These are phyloP conservation scores for Lepisosteus oculatus DNA, from an alignment of 2,113 vertebrate species.

Conservation along the genomic window DNA sequence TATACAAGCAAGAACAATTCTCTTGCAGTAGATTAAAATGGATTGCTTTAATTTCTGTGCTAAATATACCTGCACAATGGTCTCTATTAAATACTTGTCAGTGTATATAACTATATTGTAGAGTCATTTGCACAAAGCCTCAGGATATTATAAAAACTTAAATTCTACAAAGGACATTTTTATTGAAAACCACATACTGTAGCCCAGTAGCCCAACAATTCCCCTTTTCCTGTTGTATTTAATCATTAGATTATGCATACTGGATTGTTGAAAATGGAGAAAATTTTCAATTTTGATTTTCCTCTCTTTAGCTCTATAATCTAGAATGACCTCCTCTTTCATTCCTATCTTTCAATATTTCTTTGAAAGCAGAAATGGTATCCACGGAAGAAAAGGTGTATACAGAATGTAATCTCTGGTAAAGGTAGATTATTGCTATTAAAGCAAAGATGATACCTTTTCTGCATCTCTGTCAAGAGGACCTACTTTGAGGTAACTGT, in stretches of 20 bases:
- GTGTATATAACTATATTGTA: no score
- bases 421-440: conserved; percentile 12
- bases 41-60: no score
- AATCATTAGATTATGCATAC: background rate
- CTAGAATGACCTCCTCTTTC: background rate
- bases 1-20: no score
- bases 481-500: conserved; percentile 41
- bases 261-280: background rate
- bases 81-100: no score
- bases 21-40: no score
- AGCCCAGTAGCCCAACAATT: background rate
- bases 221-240: background rate
- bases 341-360: background rate
- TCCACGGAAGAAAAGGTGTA: background rate
- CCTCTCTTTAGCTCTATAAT: conserved; percentile 1
- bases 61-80: no score
- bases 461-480: conserved; percentile 31
- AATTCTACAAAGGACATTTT: no score
- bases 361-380: background rate
- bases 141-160: no score
- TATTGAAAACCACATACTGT: background rate
- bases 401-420: background rate
- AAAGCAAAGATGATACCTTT: conserved; percentile 25
- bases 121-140: no score
- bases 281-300: background rate